Percentiles rank a stretch among this genome's conserved stretches.
Evolutionary conservation across 1,140 invertebrate genomes (phyloP).

Genomic region (Orchestia grillus): DNA sequence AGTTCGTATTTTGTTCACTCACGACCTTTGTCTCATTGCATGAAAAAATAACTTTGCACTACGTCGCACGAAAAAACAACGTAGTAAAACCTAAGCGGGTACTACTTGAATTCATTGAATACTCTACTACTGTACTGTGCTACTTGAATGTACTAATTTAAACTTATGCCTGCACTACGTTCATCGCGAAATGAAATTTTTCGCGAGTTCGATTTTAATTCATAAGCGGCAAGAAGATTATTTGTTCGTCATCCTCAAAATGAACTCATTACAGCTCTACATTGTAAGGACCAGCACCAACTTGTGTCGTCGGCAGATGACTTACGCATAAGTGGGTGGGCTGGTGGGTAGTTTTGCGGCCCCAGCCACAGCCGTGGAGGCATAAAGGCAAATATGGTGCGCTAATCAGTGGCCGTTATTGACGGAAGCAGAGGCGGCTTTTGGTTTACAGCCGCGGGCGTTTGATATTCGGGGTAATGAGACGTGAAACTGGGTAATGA

Average conservation of each 20-base stretch:
- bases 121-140: no score
- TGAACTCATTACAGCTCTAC: background rate
- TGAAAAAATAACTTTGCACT: no score
- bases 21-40: no score
- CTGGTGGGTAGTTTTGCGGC: background rate
- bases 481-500: background rate
- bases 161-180: background rate
- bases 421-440: background rate
- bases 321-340: background rate
- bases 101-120: no score
- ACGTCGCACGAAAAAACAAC: no score
- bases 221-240: background rate
- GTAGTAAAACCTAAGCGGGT: no score
- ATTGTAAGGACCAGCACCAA: background rate
- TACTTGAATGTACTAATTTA: no score
- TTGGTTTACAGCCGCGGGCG: background rate
- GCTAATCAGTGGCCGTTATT: background rate
- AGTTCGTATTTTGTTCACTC: no score
- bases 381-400: background rate
- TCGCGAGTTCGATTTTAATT: background rate
- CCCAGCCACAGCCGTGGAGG: background rate
- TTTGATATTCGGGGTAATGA: constrained; percentile 1
- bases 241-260: background rate
- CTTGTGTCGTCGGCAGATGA: background rate
- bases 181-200: background rate